Evolutionary conservation across 2,113 vertebrate species (phyloP).

Genomic region (Jacana jacana): DNA sequence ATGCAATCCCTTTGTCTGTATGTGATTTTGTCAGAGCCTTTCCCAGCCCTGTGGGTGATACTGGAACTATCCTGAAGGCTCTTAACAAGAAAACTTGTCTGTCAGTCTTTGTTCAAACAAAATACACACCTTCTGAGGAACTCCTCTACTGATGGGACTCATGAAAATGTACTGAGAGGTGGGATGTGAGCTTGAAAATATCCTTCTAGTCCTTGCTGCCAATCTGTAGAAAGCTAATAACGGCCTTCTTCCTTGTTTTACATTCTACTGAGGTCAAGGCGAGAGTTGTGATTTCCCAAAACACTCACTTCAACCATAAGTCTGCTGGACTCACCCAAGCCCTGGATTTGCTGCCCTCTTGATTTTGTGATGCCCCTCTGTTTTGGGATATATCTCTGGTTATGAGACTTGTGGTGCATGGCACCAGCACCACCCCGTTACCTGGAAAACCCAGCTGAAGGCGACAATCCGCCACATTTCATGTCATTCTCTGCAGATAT

Average conservation of each 20-base stretch:
- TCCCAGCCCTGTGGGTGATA: background rate
- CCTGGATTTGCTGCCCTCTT: background rate
- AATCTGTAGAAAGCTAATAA: background rate
- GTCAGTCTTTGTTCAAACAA: background rate
- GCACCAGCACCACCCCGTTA: background rate
- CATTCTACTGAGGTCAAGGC: background rate
- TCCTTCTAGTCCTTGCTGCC: background rate
- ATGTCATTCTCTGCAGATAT: constrained; percentile 75
- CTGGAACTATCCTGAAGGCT: background rate
- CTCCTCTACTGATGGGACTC: background rate
- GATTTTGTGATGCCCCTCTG: background rate
- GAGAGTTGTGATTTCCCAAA: background rate
- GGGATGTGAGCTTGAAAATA: background rate
- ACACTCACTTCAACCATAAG: background rate
- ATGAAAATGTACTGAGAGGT: background rate
- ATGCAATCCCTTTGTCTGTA: background rate
- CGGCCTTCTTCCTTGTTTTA: background rate
- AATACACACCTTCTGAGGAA: background rate
- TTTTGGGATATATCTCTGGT: background rate
- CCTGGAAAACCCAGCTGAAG: background rate
- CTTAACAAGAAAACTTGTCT: background rate
- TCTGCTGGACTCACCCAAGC: background rate
- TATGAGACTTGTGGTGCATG: background rate
- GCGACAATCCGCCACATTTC: background rate
- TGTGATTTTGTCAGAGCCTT: background rate